Evolutionary conservation across 2,113 vertebrate genomes (phyloP), one percentile per base, ranked within the genome.

Genomic region (Dicrurus megarhynchus): DNA sequence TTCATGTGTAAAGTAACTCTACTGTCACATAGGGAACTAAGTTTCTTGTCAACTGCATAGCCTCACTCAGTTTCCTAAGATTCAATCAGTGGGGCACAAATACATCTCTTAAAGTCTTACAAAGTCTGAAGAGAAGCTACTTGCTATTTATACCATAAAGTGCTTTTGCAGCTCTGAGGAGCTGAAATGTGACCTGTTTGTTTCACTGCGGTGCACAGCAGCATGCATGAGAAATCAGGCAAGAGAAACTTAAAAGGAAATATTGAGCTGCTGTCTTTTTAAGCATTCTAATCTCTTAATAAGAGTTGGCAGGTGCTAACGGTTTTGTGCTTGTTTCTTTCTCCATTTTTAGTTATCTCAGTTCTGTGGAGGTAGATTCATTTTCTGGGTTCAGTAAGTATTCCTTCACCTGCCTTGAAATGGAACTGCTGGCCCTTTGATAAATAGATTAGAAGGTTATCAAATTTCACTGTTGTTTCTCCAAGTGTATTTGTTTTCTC

Each of bases 211-310:
- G 49, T 70, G 68, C 88, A 93, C 86, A 92, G 67, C 77, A 94
- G 60, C n/a, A 44, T 1, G 24, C 64, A 64, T 67, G 68, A 89
- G 74, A 84, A 96, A 92, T 91, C 86, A 96, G 68, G 30, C 68
- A 73, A 70, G 84, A 73, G 41, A 88, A 96, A 97, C 83, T 94
- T 94, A 78, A 96, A 97, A 96, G 90, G 82, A 94, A 95, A 88
- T 96, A 88, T 33, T 91, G 95, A 94, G 73, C 73, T 53, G 53
- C 50, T 76, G 59, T 93, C 85, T 89, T 95, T 97, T 79, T 89
- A 94, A 96, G 70, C 33, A 89, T 81, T 90, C 64, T 87, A 94
- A 95, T 95, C 93, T 95, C 87, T 96, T 96, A 89, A 89, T 81
- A 97, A 93, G 80, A 92, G 75, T 76, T 96, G 91, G 88, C 88